Base-by-base conservation (phyloP, 2,113 vertebrate species). In the Pogonocichla stellata region DNA sequence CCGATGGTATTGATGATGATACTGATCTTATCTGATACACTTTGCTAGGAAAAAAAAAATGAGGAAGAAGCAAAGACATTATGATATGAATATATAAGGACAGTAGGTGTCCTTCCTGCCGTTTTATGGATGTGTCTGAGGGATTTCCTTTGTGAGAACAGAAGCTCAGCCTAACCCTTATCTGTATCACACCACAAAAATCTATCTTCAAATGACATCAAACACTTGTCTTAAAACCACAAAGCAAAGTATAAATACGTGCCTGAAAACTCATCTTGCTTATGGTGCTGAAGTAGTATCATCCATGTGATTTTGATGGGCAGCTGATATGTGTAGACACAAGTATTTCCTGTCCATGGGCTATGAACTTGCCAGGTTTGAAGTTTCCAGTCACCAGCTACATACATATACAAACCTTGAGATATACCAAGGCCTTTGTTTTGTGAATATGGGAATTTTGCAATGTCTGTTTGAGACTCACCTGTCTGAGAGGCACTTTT, bases 41-140 rank as follows among this genome's bases (percentile, higher is more conserved):
- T 93, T 90, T 86, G 36, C 79, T 66, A 3, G 51, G 73, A 29
- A 51, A 92, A 91, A 90, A 82, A 19, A 36, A 54, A 51, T 3
- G 2, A 48, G 62, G 43, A 80, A 88, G 81, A 67, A 71, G 71
- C 17, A 40, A 86, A 96, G 79, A 9, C 69, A 6, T 71, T 70
- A 83, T 93, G 92, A 86, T 92, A 67, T 86, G 80, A 95, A 95
- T 95, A 43, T 34, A 23, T 92, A 88, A 92, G 95, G 92, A 97
- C 67, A 13, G 90, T 92, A 97, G 92, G 92, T 95, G 96, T 96
- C 93, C 94, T 96, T 96, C 92, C 95, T 95, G 94, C 79, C 47
- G 72, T 86, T 94, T 93, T 92, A 94, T 93, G 93, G 74, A 85
- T 47, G 56, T 16, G 38, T 93, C 88, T 94, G 86, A 94, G 93